These are phyloP conservation scores for Planococcus citri DNA, from an alignment of 1,140 invertebrate genomes.

Conservation along the genomic window DNA sequence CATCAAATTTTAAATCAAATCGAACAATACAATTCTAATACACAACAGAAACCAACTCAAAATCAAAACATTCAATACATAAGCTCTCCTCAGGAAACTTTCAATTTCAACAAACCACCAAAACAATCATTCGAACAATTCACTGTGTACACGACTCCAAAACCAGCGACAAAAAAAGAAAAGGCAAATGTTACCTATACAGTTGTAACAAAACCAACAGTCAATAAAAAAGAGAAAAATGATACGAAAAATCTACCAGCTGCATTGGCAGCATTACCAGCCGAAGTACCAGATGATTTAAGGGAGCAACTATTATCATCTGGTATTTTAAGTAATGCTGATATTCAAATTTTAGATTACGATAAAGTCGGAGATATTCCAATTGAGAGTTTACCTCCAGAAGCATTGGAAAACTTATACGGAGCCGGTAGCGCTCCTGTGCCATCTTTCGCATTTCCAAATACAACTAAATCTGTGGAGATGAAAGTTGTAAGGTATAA, in stretches of 20 bases:
- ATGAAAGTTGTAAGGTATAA: conserved; percentile 74
- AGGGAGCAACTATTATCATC: conserved; percentile 67
- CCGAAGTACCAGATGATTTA: conserved; percentile 74
- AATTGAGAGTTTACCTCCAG: conserved; percentile 67
- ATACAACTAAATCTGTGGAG: conserved; percentile 41
- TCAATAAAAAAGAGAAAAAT: conserved; percentile 37
- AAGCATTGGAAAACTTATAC: conserved; percentile 71
- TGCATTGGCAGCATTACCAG: conserved; percentile 48
- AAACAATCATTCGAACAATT: conserved; percentile 34
- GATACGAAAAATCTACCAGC: conserved; percentile 38
- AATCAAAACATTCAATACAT: conserved; percentile 17
- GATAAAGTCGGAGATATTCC: conserved; percentile 78
- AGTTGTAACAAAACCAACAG: neutral
- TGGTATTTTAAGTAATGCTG: conserved; percentile 70
- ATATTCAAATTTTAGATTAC: conserved; percentile 72
- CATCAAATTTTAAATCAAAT: conserved; percentile 21
- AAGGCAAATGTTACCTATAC: neutral
- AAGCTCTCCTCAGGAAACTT: conserved; percentile 18
- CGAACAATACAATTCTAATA: neutral
- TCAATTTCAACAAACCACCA: conserved; percentile 5
- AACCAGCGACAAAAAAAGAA: conserved; percentile 12
- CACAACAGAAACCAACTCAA: conserved; percentile 13
- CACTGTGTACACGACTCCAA: neutral
- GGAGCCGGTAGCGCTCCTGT: conserved; percentile 43
- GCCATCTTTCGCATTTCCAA: conserved; percentile 27